A percentile compares a stretch with the other conserved stretches of the same genome.
Conservation (phyloP, 2,797 vertebrate genomes). For the Buphagus erythrorhynchus region DNA sequence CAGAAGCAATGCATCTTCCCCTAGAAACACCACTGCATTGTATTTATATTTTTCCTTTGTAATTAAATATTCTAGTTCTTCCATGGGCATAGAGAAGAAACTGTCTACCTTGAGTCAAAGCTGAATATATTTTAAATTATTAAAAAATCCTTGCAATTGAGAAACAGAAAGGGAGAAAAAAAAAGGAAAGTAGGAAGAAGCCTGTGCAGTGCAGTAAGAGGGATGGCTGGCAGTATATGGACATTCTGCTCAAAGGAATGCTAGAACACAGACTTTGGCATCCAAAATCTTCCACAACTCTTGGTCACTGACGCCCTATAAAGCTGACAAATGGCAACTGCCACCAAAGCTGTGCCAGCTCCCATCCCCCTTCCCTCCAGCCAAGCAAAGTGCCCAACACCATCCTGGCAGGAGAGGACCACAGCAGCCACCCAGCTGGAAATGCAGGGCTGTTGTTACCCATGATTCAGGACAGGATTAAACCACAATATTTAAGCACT, state of each 20-base stretch:
- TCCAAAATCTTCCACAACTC: background rate
- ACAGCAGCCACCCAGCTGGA: background rate
- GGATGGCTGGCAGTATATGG: background rate
- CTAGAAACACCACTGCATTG: background rate
- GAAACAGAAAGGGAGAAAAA: background rate
- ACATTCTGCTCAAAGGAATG: background rate
- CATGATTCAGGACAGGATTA: background rate
- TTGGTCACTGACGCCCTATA: background rate
- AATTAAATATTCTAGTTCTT: background rate
- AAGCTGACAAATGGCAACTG: background rate
- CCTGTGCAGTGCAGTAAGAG: background rate
- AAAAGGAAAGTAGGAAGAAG: background rate
- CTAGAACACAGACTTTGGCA: background rate
- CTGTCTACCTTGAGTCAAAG: background rate
- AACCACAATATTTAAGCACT: background rate
- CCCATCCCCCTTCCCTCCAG: background rate
- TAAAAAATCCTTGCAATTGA: background rate
- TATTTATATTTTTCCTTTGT: background rate
- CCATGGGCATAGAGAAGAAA: background rate
- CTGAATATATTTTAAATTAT: background rate
- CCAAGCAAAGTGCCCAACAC: accelerated
- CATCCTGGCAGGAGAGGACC: background rate
- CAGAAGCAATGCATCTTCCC: background rate
- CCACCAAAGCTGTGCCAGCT: background rate
- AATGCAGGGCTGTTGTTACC: background rate